Base-by-base conservation (phyloP, 2,113 vertebrate species). In the Zootoca vivipara region DNA sequence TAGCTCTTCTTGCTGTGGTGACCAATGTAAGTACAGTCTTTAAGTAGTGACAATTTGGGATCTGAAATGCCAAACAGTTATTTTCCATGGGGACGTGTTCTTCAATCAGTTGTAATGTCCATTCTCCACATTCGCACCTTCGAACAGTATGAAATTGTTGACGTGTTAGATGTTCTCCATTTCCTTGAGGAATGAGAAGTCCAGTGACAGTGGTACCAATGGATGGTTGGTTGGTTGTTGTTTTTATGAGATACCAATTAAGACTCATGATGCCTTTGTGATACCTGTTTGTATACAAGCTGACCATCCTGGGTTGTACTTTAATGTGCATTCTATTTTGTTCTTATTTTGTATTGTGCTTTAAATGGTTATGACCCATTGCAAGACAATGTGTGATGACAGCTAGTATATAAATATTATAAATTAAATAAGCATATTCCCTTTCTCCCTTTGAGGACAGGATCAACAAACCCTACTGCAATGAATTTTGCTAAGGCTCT, bases 1-100 rank as follows among this genome's bases (percentile, higher is more conserved):
- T 99, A 67, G 97, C 98, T 74, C 97, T 99, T 67, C 90, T 99
- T 93, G 98, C 98, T 0, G 98, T 99, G 84, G 98, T 97, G 85
- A 99, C 98, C 91, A 99, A 99, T 1, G 98, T 99, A 92, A 97
- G 98, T 95, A 89, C 1, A 0, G 35, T 13, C 62, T 83, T 87
- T 83, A 1, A 86, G 26, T 24, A 79, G 70, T 33, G 10, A 33
- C 30, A 35, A 33, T 9, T 3, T 56, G 7, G 46, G 10, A 12
- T 52, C 46, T 52, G 46, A 52, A 52, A 52, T 20, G 33, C 33
- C 33, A 26, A 38, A 64, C 42, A n/a, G 38, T 42, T 5, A 33
- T 78, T 86, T 86, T 12, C 12, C 22, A 67, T 20, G 18, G 2
- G 28, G 12, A 85, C 30, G 35, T n/a, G 18, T 26, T 26, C 52